These are phyloP conservation scores for Nothobranchius furzeri DNA, from an alignment of 2,113 vertebrate species.

Conservation along the genomic window DNA sequence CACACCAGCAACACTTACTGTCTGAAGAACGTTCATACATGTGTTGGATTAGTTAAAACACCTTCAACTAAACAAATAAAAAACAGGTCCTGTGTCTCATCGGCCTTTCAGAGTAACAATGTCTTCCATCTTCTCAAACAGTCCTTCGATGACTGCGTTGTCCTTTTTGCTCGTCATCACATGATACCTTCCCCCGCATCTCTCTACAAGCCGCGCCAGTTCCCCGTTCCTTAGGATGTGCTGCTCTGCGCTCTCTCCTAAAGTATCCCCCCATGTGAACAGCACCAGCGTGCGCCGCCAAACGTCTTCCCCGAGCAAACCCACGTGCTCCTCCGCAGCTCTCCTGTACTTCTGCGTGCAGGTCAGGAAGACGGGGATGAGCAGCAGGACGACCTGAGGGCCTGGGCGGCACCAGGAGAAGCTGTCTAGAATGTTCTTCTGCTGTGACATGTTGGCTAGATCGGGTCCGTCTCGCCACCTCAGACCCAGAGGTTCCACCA, in stretches of 20 bases:
- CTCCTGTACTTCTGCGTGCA: conserved; percentile 67
- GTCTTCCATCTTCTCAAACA: conserved; percentile 69
- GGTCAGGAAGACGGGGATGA: conserved; percentile 71
- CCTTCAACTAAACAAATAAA: conserved; percentile 3
- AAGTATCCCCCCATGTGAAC: conserved; percentile 73
- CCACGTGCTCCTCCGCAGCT: conserved; percentile 57
- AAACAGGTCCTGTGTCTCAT: neutral
- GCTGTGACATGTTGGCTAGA: neutral
- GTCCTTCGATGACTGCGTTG: conserved; percentile 9
- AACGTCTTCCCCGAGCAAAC: conserved; percentile 42
- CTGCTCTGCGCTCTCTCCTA: conserved; percentile 71
- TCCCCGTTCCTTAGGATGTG: conserved; percentile 72
- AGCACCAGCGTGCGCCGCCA: conserved; percentile 70
- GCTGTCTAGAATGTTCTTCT: conserved; percentile 36
- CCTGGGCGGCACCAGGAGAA: conserved; percentile 54
- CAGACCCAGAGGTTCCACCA: conserved; percentile 59
- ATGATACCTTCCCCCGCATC: conserved; percentile 66
- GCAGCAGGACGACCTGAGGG: conserved; percentile 67
- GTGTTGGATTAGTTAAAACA: conserved; percentile 11
- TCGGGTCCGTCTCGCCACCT: conserved; percentile 67
- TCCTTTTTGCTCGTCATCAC: conserved; percentile 54
- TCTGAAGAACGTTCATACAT: neutral
- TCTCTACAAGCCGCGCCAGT: conserved; percentile 58
- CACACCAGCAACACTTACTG: neutral
- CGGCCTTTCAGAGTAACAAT: conserved; percentile 45